Evolutionary conservation across 2,888 invertebrate species (phyloP).

Genomic region (Heliconius cydno): DNA sequence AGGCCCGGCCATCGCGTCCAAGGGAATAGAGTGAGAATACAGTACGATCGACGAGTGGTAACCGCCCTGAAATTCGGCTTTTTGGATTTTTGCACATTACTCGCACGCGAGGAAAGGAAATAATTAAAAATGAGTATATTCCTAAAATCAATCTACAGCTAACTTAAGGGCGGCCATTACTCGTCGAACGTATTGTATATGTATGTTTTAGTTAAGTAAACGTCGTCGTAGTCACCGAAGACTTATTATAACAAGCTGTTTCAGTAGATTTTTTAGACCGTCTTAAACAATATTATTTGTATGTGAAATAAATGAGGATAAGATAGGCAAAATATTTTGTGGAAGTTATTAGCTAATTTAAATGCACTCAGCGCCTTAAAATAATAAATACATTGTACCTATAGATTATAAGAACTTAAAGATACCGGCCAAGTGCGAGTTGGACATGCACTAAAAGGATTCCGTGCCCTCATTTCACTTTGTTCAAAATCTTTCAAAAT

Average conservation of each 20-base stretch:
- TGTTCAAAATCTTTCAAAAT: too few relatives aligned
- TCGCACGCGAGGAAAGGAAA: too few relatives aligned
- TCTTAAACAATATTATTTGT: background rate
- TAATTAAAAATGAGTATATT: too few relatives aligned
- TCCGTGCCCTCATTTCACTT: background rate
- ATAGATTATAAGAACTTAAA: background rate
- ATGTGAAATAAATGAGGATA: background rate
- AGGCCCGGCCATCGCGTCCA: slow-evolving; percentile 37
- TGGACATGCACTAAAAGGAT: background rate
- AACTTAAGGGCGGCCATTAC: too few relatives aligned
- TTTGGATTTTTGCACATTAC: too few relatives aligned
- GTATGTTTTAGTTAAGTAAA: too few relatives aligned
- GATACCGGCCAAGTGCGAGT: background rate
- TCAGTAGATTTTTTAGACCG: slow-evolving; percentile 25
- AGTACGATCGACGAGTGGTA: too few relatives aligned
- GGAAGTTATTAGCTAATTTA: background rate
- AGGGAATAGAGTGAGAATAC: too few relatives aligned
- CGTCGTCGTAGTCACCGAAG: slow-evolving; percentile 11
- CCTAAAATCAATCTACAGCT: too few relatives aligned
- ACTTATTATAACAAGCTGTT: slow-evolving; percentile 6
- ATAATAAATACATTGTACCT: background rate
- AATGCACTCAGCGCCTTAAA: background rate
- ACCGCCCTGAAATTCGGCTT: too few relatives aligned
- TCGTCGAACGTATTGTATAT: too few relatives aligned
- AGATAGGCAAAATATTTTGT: too few relatives aligned